Evolutionary conservation across 2,797 vertebrate genomes (phyloP).

Genomic region (Pogoniulus pusillus): DNA sequence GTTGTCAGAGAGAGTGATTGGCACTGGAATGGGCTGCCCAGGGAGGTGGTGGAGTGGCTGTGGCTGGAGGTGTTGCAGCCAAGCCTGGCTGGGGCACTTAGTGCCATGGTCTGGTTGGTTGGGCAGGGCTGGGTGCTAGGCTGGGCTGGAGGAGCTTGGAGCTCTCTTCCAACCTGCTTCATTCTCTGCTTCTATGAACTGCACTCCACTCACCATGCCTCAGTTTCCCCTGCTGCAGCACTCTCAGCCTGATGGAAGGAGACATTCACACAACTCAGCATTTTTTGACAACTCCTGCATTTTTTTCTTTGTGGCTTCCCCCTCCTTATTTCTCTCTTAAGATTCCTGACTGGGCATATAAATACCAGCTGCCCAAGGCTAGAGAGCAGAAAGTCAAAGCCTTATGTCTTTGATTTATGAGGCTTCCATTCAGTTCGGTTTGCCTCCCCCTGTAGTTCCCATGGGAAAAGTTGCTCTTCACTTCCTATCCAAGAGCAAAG

Average conservation of each 20-base stretch:
- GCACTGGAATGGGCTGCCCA: too few relatives aligned
- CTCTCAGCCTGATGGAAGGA: not conserved
- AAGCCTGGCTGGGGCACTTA: too few relatives aligned
- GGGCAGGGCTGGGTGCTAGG: too few relatives aligned
- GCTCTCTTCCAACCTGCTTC: too few relatives aligned
- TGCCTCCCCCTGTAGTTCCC: slow-evolving; percentile 33
- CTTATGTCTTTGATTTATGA: slow-evolving; percentile 27
- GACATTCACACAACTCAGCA: not conserved
- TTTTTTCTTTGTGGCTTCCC: not conserved
- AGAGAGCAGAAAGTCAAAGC: not conserved
- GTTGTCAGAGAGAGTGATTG: too few relatives aligned
- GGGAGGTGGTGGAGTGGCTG: too few relatives aligned
- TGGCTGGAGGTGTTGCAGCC: too few relatives aligned
- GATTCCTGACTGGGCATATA: not conserved
- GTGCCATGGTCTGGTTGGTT: too few relatives aligned
- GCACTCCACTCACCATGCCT: not conserved
- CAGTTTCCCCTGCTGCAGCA: not conserved
- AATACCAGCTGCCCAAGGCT: slow-evolving; percentile 3
- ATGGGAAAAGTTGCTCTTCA: slow-evolving; percentile 35
- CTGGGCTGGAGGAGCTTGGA: too few relatives aligned
- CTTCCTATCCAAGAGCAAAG: not conserved
- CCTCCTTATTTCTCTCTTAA: too few relatives aligned
- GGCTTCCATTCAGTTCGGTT: slow-evolving; percentile 8
- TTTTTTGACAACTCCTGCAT: not conserved
- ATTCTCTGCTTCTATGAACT: too few relatives aligned